Percentiles rank a stretch among this genome's conserved stretches.
These are phyloP conservation scores for Fragum sueziense DNA, from an alignment of 2,888 invertebrate species.

Conservation along the genomic window DNA sequence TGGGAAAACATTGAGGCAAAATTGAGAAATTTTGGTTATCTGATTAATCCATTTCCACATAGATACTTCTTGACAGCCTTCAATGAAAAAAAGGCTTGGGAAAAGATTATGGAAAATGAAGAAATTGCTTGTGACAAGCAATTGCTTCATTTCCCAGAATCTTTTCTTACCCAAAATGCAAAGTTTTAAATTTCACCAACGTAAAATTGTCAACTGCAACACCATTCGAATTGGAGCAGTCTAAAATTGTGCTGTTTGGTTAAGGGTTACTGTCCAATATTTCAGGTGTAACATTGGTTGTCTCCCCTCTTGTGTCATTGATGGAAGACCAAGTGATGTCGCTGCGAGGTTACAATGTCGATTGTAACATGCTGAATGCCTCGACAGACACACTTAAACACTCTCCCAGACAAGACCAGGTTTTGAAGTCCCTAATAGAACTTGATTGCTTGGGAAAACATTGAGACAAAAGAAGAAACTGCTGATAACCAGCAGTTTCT, in stretches of 20 bases:
- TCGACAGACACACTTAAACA: too few species aligned
- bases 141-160: not conserved
- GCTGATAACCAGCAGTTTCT: too few species aligned
- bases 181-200: too few species aligned
- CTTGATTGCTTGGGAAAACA: too few species aligned
- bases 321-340: conserved; percentile 95
- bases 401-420: too few species aligned
- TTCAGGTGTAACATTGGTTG: conserved; percentile 89
- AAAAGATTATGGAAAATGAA: too few species aligned
- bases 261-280: not conserved
- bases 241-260: not conserved
- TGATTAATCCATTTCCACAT: too few species aligned
- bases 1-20: too few species aligned
- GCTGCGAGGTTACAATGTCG: conserved; percentile 85
- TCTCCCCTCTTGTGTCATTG: conserved; percentile 94
- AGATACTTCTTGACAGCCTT: not conserved
- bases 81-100: not conserved
- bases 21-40: too few species aligned
- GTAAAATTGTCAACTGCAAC: too few species aligned
- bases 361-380: conserved; percentile 88
- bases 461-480: too few species aligned
- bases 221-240: not conserved
- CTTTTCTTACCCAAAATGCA: not conserved
- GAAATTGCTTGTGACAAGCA: not conserved
- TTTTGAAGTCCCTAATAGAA: too few species aligned